These are phyloP conservation scores for Drosophila vallismaia DNA, from an alignment of 2,888 invertebrate genomes.

Conservation along the genomic window DNA sequence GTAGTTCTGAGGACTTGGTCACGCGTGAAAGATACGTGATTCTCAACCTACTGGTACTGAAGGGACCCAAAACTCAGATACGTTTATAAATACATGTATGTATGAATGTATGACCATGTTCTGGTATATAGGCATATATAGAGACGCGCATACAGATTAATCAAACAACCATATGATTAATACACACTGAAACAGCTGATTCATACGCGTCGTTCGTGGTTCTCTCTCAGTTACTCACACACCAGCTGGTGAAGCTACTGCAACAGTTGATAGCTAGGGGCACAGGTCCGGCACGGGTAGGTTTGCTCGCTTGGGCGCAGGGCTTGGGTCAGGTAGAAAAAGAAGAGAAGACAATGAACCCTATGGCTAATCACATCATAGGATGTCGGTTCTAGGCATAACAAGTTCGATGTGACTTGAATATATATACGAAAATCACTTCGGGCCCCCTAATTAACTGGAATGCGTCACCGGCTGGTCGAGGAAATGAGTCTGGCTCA, in stretches of 20 bases:
- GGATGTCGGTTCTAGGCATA: background rate
- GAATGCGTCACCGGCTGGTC: constrained; percentile 43
- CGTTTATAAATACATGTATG: constrained; percentile 24
- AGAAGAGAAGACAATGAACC: background rate
- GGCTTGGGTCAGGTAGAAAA: background rate
- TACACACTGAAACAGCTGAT: constrained; percentile 72
- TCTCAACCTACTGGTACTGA: constrained; percentile 2
- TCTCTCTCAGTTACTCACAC: constrained; percentile 34
- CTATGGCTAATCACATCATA: background rate
- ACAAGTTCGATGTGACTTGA: background rate
- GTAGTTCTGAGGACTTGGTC: constrained; percentile 8
- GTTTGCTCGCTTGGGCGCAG: background rate
- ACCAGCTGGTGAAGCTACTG: constrained; percentile 61
- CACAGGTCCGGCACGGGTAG: constrained; percentile 54
- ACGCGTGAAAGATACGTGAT: constrained; percentile 1
- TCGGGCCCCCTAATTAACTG: constrained; percentile 30
- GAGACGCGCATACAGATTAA: constrained; percentile 28
- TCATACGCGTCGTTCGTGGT: constrained; percentile 57
- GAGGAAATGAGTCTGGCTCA: constrained; percentile 28
- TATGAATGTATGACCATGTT: constrained; percentile 9
- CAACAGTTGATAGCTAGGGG: constrained; percentile 64
- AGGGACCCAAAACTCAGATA: constrained; percentile 25
- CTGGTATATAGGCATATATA: constrained; percentile 17
- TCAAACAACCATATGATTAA: constrained; percentile 72
- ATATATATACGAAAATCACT: background rate